Percentiles rank a stretch among this genome's conserved stretches.
Conservation (phyloP, 2,888 invertebrate genomes). For the Amaurobius ferox region DNA sequence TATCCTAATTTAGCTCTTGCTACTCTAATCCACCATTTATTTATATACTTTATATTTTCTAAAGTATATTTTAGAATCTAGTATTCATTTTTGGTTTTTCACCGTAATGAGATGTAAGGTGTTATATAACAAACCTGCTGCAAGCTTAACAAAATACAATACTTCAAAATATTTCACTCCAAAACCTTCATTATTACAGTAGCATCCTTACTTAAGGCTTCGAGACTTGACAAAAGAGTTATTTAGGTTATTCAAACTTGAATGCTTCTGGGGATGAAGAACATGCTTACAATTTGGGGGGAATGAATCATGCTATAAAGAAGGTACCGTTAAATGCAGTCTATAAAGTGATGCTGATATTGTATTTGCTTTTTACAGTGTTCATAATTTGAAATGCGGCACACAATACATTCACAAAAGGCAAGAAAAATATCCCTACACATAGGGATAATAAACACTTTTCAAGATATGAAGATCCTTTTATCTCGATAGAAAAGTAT, state of each 20-base stretch:
- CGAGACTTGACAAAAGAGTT: background rate
- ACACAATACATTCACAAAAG: constrained; percentile 11
- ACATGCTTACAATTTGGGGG: background rate
- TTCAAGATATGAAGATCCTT: background rate
- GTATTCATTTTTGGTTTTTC: no score
- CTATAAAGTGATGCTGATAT: background rate
- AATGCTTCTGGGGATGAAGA: background rate
- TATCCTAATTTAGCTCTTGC: no score
- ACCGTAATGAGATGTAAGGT: no score
- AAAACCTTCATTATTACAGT: background rate
- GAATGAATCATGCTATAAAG: background rate
- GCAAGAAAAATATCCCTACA: background rate
- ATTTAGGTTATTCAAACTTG: background rate
- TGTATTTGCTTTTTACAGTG: background rate
- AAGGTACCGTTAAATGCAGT: background rate
- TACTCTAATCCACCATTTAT: no score
- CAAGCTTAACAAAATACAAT: background rate
- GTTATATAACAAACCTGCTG: no score
- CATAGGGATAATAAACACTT: background rate
- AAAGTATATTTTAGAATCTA: no score
- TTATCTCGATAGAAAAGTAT: background rate
- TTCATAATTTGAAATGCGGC: constrained; percentile 7
- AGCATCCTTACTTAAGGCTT: background rate
- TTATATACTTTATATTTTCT: no score
- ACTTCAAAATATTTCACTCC: background rate